A percentile compares a stretch with the other conserved stretches of the same genome.
phyloP scores from a whole-genome alignment of 1,140 invertebrate species.

The Zaprionus capensis region DNA sequence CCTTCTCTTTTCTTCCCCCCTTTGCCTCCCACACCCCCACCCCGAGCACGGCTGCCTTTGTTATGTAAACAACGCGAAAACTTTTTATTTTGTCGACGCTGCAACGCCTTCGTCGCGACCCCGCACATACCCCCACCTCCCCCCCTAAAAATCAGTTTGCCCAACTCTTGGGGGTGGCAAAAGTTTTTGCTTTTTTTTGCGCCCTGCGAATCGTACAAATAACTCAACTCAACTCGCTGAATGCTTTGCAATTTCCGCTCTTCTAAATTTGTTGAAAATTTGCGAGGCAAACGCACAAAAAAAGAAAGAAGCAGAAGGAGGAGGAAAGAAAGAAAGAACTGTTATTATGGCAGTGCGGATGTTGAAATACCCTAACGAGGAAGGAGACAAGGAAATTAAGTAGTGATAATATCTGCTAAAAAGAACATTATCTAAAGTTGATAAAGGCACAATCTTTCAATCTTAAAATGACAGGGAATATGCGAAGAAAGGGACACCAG shows the following conservation, averaged over 20 bases:
- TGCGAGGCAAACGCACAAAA: slow-evolving; percentile 51
- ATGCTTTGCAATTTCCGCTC: slow-evolving; percentile 82
- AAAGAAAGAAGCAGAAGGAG: slow-evolving; percentile 10
- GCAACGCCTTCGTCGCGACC: slow-evolving; percentile 52
- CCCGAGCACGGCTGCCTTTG: slow-evolving; percentile 54
- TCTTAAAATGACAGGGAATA: neutral
- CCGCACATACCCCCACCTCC: neutral
- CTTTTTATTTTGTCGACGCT: slow-evolving; percentile 75
- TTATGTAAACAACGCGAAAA: slow-evolving; percentile 79
- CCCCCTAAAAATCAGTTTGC: slow-evolving; percentile 48
- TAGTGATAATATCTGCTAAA: neutral
- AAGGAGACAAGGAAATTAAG: slow-evolving; percentile 6
- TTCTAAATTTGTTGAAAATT: slow-evolving; percentile 82
- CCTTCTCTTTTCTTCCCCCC: neutral
- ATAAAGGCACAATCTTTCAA: neutral
- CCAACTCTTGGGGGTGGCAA: slow-evolving; percentile 54
- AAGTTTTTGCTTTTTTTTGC: slow-evolving; percentile 52
- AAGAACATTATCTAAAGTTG: neutral
- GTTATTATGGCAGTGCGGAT: slow-evolving; percentile 4
- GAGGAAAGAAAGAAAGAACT: slow-evolving; percentile 15
- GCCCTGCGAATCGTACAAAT: slow-evolving; percentile 55
- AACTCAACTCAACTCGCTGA: slow-evolving; percentile 79
- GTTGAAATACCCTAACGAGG: slow-evolving; percentile 1
- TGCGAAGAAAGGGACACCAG: neutral
- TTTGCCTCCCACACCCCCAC: neutral